Percentiles rank a stretch among this genome's conserved stretches.
phyloP scores from a whole-genome alignment of 2,888 invertebrate genomes.

The Lysandra bellargus region DNA sequence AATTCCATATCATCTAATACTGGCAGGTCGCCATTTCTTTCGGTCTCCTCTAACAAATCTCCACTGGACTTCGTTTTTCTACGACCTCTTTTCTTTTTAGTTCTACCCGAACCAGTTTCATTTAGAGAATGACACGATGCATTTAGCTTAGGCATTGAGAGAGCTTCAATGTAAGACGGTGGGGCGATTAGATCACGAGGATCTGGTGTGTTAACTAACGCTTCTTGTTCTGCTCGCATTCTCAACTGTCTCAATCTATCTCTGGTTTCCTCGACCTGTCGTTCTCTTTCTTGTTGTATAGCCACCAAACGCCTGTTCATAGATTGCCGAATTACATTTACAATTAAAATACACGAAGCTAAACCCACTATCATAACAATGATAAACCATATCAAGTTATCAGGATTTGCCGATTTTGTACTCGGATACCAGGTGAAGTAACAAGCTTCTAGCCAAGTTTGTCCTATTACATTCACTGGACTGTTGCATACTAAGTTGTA shows the following conservation, averaged over 20 bases:
- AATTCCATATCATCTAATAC: slow-evolving; percentile 61
- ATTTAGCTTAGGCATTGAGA: slow-evolving; percentile 86
- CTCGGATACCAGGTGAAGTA: slow-evolving; percentile 80
- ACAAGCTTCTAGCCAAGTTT: slow-evolving; percentile 86
- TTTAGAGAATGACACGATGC: slow-evolving; percentile 80
- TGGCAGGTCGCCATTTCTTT: slow-evolving; percentile 64
- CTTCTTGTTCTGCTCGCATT: slow-evolving; percentile 76
- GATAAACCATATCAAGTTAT: slow-evolving; percentile 81
- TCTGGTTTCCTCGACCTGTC: slow-evolving; percentile 80
- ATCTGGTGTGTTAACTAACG: slow-evolving; percentile 83
- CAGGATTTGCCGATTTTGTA: slow-evolving; percentile 60
- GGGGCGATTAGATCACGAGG: slow-evolving; percentile 85
- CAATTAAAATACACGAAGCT: slow-evolving; percentile 74
- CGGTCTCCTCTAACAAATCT: slow-evolving; percentile 72
- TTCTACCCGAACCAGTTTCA: slow-evolving; percentile 69
- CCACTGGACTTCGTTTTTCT: slow-evolving; percentile 78
- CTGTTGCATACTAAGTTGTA: slow-evolving; percentile 83
- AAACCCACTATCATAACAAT: slow-evolving; percentile 78
- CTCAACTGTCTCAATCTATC: slow-evolving; percentile 79
- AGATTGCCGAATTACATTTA: slow-evolving; percentile 77
- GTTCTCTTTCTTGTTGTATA: slow-evolving; percentile 75
- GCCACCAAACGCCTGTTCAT: slow-evolving; percentile 77
- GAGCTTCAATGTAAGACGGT: slow-evolving; percentile 88
- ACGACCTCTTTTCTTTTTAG: slow-evolving; percentile 62
- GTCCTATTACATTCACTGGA: slow-evolving; percentile 82